phyloP scores from a whole-genome alignment of 2,113 vertebrate genomes.

The Mastomys coucha region DNA sequence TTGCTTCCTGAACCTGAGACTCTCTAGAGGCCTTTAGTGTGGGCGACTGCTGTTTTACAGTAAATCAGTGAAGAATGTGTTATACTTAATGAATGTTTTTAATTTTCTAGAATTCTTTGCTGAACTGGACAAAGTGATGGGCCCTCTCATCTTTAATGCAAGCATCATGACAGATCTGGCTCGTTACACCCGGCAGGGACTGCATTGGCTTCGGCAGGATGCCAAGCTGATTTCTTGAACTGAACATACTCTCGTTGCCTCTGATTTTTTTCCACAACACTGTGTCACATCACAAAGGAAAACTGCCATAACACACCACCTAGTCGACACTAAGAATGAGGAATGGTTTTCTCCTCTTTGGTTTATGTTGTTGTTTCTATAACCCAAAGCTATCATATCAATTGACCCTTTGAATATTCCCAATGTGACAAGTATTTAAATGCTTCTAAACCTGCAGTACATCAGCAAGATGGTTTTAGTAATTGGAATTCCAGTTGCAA shows the following conservation, averaged over 20 bases:
- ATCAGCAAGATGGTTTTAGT: constrained; percentile 81
- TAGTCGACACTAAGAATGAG: constrained; percentile 89
- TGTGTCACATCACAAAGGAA: constrained; percentile 95
- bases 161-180: constrained; percentile 99
- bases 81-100: constrained; percentile 78
- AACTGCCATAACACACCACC: constrained; percentile 90
- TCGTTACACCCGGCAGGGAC: constrained; percentile 97
- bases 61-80: neutral
- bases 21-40: neutral
- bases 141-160: constrained; percentile 97
- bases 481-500: constrained; percentile 86
- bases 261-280: constrained; percentile 91
- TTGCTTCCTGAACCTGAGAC: constrained; percentile 9
- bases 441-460: constrained; percentile 85
- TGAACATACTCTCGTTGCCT: constrained; percentile 88
- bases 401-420: constrained; percentile 83
- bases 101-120: constrained; percentile 94
- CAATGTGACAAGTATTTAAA: constrained; percentile 87
- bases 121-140: constrained; percentile 99
- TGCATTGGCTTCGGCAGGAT: constrained; percentile 98
- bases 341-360: constrained; percentile 86
- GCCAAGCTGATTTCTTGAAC: constrained; percentile 92
- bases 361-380: constrained; percentile 75
- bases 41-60: neutral
- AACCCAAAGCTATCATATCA: constrained; percentile 80